phyloP scores from a whole-genome alignment of 2,888 invertebrate species.

The Tiliacea aurago region DNA sequence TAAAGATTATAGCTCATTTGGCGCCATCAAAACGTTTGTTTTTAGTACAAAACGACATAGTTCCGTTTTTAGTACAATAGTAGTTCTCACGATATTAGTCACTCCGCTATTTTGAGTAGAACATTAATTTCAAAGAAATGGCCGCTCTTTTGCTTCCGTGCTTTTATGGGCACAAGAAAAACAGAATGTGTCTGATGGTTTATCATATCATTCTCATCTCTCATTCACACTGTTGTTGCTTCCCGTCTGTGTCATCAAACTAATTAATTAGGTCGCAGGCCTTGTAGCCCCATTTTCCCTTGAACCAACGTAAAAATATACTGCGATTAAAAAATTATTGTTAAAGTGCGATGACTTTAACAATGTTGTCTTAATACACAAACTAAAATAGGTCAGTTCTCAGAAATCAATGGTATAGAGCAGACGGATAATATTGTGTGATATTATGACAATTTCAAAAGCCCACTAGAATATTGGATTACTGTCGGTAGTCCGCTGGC shows the following conservation, averaged over 20 bases:
- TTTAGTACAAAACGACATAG: conserved; percentile 67
- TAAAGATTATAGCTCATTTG: conserved; percentile 61
- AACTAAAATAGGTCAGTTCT: not conserved
- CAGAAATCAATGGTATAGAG: conserved; percentile 1
- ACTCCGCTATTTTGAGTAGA: conserved; percentile 56
- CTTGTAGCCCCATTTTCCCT: not conserved
- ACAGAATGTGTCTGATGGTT: conserved; percentile 28
- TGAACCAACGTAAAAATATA: not conserved
- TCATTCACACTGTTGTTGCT: conserved; percentile 30
- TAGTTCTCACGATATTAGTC: conserved; percentile 63
- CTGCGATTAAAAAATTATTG: not conserved
- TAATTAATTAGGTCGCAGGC: not conserved
- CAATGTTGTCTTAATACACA: not conserved
- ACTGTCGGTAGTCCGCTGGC: not conserved
- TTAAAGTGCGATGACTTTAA: not conserved
- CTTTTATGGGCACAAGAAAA: conserved; percentile 34
- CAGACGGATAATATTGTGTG: not conserved
- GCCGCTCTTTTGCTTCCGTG: conserved; percentile 39
- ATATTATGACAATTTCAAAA: conserved; percentile 20
- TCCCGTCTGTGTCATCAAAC: conserved; percentile 10
- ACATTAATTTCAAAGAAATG: conserved; percentile 53
- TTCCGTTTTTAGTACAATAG: conserved; percentile 70
- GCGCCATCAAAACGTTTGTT: conserved; percentile 66
- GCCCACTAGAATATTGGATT: conserved; percentile 18
- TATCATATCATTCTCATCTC: conserved; percentile 28